Conservation (phyloP, 2,113 vertebrate genomes). For the Ophthalmotilapia sp. region DNA sequence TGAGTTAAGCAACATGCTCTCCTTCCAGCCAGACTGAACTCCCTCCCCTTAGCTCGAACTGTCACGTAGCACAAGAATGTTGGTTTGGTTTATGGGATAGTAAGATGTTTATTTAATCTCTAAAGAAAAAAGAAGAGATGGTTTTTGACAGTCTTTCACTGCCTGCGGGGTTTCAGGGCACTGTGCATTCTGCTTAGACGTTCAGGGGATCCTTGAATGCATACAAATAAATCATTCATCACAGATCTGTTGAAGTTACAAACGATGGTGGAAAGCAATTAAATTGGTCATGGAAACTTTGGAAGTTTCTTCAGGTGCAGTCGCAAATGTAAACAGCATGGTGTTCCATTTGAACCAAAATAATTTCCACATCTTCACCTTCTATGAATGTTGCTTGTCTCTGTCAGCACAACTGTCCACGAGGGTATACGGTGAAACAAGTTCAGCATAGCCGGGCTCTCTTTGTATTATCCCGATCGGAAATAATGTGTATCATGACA, state of each 20-base stretch:
- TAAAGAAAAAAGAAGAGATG: neutral
- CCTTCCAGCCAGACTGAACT: neutral
- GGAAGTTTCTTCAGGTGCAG: neutral
- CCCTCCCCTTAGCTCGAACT: neutral
- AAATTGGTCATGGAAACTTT: neutral
- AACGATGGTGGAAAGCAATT: neutral
- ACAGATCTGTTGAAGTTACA: neutral
- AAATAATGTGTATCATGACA: neutral
- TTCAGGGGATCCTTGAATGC: neutral
- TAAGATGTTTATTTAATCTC: conserved; percentile 29
- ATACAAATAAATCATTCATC: neutral
- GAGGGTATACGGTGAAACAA: neutral
- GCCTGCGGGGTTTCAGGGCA: neutral
- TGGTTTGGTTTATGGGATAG: neutral
- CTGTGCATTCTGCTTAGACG: neutral
- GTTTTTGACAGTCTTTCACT: neutral
- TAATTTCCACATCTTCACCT: neutral
- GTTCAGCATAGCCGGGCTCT: neutral
- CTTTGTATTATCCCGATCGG: neutral
- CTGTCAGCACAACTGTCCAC: neutral
- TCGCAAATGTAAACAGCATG: neutral
- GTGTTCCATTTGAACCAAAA: neutral
- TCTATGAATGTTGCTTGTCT: neutral
- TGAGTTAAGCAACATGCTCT: neutral
- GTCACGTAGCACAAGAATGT: conserved; percentile 51